Percentiles rank a stretch among this genome's conserved stretches.
Conservation (phyloP, 2,888 invertebrate species). For the Crepidodera aurea region DNA sequence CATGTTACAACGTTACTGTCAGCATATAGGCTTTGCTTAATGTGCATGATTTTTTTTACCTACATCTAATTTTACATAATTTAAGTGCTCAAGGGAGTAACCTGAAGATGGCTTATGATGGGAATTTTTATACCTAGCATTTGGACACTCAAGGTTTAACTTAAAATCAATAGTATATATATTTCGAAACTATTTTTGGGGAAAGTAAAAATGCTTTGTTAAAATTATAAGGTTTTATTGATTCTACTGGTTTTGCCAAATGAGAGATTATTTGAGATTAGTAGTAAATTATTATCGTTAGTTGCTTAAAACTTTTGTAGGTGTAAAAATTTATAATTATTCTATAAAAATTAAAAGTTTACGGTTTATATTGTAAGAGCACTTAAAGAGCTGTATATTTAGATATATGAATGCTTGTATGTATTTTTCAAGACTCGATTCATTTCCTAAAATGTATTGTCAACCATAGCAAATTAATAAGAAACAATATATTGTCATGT, state of each 20-base stretch:
- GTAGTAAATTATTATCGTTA: too few species aligned
- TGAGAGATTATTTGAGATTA: too few species aligned
- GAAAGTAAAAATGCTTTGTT: too few species aligned
- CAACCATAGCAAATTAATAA: too few species aligned
- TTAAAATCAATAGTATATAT: slow-evolving; percentile 13
- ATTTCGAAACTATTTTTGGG: too few species aligned
- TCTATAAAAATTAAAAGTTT: too few species aligned
- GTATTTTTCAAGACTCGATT: background rate
- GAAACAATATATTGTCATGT: too few species aligned
- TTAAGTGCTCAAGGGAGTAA: background rate
- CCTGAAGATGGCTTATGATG: background rate
- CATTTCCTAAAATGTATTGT: background rate
- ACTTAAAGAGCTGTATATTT: background rate
- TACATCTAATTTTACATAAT: slow-evolving; percentile 31
- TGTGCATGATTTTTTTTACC: slow-evolving; percentile 24
- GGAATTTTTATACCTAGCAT: background rate
- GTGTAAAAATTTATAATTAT: too few species aligned
- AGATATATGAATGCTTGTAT: background rate
- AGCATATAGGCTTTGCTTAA: slow-evolving; percentile 28
- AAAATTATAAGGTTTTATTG: too few species aligned
- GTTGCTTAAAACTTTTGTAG: too few species aligned
- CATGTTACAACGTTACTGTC: slow-evolving; percentile 27
- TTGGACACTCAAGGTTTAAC: slow-evolving; percentile 6
- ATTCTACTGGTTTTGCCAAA: too few species aligned
- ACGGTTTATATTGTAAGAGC: too few species aligned